A percentile compares a stretch with the other conserved stretches of the same genome.
Conservation (phyloP, 2,113 vertebrate genomes). For the Chelonoidis abingdonii region DNA sequence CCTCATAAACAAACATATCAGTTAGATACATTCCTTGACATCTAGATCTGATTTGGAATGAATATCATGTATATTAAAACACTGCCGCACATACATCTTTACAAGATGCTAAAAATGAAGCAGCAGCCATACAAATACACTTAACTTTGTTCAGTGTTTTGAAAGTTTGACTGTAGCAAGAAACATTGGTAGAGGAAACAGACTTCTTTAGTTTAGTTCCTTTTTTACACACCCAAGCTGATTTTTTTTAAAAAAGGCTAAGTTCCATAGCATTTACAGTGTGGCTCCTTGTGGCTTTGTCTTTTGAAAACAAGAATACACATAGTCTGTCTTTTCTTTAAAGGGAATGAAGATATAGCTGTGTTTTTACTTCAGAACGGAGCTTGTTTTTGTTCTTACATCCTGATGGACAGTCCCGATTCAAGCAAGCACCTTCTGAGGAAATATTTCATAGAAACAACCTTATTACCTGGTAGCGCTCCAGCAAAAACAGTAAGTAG, state of each 20-base stretch:
- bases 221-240: not conserved
- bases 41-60: slow-evolving; percentile 4
- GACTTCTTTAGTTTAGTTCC: slow-evolving; percentile 22
- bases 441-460: slow-evolving; percentile 81
- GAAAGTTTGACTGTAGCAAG: not conserved
- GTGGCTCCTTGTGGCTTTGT: slow-evolving; percentile 23
- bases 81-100: slow-evolving; percentile 21
- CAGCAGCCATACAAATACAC: not conserved
- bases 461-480: slow-evolving; percentile 46
- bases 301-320: not conserved
- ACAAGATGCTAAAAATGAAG: not conserved
- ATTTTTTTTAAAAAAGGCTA: slow-evolving; percentile 44
- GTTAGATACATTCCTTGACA: not conserved
- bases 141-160: slow-evolving; percentile 24
- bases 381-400: slow-evolving; percentile 93
- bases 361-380: slow-evolving; percentile 92
- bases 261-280: slow-evolving; percentile 7
- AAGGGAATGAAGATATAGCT: slow-evolving; percentile 91
- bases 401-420: slow-evolving; percentile 90
- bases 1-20: not conserved
- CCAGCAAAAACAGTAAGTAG: slow-evolving; percentile 76
- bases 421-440: slow-evolving; percentile 88
- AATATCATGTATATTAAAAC: slow-evolving; percentile 51
- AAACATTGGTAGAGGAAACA: slow-evolving; percentile 22
- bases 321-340: slow-evolving; percentile 6